phyloP scores from a whole-genome alignment of 2,113 vertebrate species.

The Pseudois nayaur region DNA sequence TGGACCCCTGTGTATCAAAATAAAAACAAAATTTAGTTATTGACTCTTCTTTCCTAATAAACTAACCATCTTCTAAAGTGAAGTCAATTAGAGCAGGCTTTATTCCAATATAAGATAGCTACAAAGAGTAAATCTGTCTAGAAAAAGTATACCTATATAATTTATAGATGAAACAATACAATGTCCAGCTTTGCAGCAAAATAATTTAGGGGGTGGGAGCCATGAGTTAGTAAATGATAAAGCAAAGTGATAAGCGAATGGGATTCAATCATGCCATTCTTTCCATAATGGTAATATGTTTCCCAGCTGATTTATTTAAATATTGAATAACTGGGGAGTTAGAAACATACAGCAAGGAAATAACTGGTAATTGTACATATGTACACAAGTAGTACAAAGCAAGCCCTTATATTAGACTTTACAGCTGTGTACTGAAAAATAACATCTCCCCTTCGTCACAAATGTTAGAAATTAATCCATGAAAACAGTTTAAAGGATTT shows the following conservation, averaged over 20 bases:
- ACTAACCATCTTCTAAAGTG: constrained; percentile 13
- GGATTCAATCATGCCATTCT: not conserved
- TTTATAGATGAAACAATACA: constrained; percentile 11
- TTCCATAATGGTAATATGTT: not conserved
- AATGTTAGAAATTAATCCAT: constrained; percentile 6
- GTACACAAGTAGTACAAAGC: not conserved
- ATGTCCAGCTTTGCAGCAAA: constrained; percentile 15
- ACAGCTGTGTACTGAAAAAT: not conserved
- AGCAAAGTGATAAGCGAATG: not conserved
- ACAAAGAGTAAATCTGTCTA: not conserved
- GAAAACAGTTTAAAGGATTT: not conserved
- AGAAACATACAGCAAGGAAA: constrained; percentile 22
- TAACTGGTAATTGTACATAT: not conserved
- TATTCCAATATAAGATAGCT: not conserved
- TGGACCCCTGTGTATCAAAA: constrained; percentile 40
- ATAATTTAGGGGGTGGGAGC: not conserved
- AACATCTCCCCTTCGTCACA: not conserved
- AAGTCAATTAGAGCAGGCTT: not conserved
- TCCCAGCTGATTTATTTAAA: constrained; percentile 16
- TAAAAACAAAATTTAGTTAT: constrained; percentile 50
- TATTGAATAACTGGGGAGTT: not conserved
- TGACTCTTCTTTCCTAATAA: not conserved
- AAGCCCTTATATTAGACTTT: constrained; percentile 23
- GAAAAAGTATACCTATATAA: constrained; percentile 5
- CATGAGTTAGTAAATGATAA: not conserved